Evolutionary conservation across 2,888 invertebrate species (phyloP), one percentile per base, ranked within the genome.

Genomic region (Platycnemis pennipes): DNA sequence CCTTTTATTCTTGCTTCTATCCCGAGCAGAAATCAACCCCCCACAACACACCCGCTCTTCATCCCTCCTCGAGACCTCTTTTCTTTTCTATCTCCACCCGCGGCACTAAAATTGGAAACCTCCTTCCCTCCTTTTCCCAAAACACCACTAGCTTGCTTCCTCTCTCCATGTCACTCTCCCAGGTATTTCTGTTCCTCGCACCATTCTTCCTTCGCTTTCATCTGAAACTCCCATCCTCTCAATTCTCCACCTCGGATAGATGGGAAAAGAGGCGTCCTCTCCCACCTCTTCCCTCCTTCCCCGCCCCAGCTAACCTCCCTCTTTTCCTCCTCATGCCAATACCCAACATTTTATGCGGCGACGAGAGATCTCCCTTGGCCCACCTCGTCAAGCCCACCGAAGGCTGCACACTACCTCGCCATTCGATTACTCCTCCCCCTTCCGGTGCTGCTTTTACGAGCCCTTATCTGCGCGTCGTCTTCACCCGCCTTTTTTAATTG

Each of bases 61-160:
- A 22, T 63, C 63, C 69, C 31, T 31, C n/a, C 37, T 22, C 37
- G 16, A 77, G 77, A 77, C 77, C 31, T 77, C 77, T 77, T 26
- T n/a, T 8, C 63, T 63, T 77, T 77, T 77, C 77, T 37, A 37
- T 77, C 77, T 77, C 69, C 69, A 11, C 37, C 77, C 77, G 77
- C 77, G 77, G 37, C 77, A 77, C 77, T 77, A 77, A 77, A 77
- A 77, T 77, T 77, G 77, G 77, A 77, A 37, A 77, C 77, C 77
- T 77, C 77, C 16, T 31, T 77, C 37, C 77, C 16, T 26, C 13
- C 77, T 11, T 7, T 1, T 77, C 31, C 8, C 77, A 37, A 77
- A 77, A 77, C 77, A 37, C 31, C 77, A 0, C 37, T 13, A 31
- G 22, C 16, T n/a, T n/a, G n/a, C n/a, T n/a, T 63, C 63, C 77